These are phyloP conservation scores for Coregonus ussuriensis DNA, from an alignment of 2,797 vertebrate species.

Conservation along the genomic window DNA sequence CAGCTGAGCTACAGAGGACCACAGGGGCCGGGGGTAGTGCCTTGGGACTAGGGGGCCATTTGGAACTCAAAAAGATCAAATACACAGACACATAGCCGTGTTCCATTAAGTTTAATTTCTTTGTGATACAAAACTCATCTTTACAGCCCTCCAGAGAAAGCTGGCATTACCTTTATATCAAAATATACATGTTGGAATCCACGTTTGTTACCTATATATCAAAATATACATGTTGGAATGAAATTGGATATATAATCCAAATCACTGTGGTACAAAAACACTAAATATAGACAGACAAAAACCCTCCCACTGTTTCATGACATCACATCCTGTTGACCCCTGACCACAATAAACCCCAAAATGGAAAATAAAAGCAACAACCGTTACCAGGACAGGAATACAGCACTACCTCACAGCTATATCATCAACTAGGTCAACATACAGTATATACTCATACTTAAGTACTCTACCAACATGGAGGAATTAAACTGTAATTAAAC, in stretches of 20 bases:
- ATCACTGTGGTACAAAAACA: conserved; percentile 89
- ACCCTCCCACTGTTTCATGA: conserved; percentile 56
- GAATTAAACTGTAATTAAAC: conserved; percentile 51
- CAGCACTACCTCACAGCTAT: conserved; percentile 60
- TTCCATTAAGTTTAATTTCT: too few relatives aligned
- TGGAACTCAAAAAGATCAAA: too few relatives aligned
- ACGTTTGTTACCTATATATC: conserved; percentile 68
- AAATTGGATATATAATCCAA: conserved; percentile 81
- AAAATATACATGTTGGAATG: conserved; percentile 91
- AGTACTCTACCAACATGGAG: conserved; percentile 50
- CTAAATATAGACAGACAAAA: conserved; percentile 91
- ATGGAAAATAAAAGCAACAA: too few relatives aligned
- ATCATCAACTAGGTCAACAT: conserved; percentile 30
- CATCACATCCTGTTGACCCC: conserved; percentile 53
- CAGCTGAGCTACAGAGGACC: too few relatives aligned
- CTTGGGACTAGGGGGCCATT: too few relatives aligned
- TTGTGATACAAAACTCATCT: too few relatives aligned
- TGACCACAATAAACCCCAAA: conserved; percentile 47
- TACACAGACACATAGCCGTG: too few relatives aligned
- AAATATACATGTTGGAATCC: conserved; percentile 91
- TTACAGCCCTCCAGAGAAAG: conserved; percentile 55
- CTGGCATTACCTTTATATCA: conserved; percentile 70
- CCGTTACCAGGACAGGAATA: conserved; percentile 40
- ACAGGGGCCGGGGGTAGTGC: too few relatives aligned
- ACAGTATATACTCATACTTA: conserved; percentile 53